Conservation (phyloP, 1,140 invertebrate genomes). For the Heliothis virescens region DNA sequence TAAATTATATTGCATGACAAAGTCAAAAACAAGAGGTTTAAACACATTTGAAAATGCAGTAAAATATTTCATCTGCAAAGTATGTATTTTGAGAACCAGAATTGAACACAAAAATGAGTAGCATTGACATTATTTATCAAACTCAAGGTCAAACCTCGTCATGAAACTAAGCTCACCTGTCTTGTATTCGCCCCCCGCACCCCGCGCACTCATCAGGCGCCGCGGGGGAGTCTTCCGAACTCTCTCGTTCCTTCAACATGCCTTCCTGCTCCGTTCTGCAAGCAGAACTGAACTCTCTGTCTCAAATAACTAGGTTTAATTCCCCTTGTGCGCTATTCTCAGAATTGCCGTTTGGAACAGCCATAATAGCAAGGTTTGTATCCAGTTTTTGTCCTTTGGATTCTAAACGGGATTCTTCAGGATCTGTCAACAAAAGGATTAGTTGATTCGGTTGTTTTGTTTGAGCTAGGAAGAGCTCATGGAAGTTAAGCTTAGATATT, state of each 20-base stretch:
- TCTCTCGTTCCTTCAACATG: slow-evolving; percentile 84
- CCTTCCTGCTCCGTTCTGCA: slow-evolving; percentile 67
- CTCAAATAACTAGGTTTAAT: slow-evolving; percentile 80
- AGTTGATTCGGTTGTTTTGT: slow-evolving; percentile 8
- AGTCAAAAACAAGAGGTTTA: no score
- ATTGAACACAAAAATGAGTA: neutral
- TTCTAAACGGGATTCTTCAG: slow-evolving; percentile 49
- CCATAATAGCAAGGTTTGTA: slow-evolving; percentile 59
- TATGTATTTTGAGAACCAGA: neutral
- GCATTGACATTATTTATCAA: neutral
- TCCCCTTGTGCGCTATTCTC: slow-evolving; percentile 61
- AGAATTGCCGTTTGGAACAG: slow-evolving; percentile 57
- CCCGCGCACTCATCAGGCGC: slow-evolving; percentile 83
- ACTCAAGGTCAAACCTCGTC: slow-evolving; percentile 13
- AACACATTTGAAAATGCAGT: no score
- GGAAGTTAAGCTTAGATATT: neutral
- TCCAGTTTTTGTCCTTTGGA: slow-evolving; percentile 55
- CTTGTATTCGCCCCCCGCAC: slow-evolving; percentile 83
- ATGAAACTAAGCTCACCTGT: slow-evolving; percentile 66
- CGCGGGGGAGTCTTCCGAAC: slow-evolving; percentile 76
- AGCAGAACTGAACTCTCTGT: slow-evolving; percentile 66
- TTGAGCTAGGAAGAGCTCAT: neutral
- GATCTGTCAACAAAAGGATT: slow-evolving; percentile 48
- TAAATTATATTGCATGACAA: no score
- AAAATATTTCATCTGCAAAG: no score